Base-by-base conservation (phyloP, 2,797 vertebrate genomes). In the Monodelphis domestica region DNA sequence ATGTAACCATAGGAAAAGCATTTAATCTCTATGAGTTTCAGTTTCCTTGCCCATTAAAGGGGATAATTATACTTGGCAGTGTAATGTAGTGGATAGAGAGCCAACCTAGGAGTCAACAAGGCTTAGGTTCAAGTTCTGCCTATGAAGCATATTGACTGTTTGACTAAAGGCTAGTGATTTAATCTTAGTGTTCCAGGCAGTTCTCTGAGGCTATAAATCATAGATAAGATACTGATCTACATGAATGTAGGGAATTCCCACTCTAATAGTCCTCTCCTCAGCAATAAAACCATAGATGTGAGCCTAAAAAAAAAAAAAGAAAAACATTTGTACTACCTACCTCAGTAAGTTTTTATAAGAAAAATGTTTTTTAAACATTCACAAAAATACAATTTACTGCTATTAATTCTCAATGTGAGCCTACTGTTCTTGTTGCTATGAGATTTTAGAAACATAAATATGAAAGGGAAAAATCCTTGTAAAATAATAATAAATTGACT, bases 401-500 rank as follows among this genome's bases (percentile, higher is more conserved):
- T 87, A 38, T 53, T 91, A 91, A 54, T 87, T 45, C 55, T 38
- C 88, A 89, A 94, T 38, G 10, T 55, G 89, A 87, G 63, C 0
- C 12, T 1, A 6, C 45, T 88, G n/a, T 55, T 92, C 51, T 90
- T 84, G 15, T 51, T 93, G 54, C 57, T 53, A 26, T 63, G 88
- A 95, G 30, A 88, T 94, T 29, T 89, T 90, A 70, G 89, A 30
- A 30, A 78, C 14, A 38, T 88, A 91, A 38, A 63, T 30, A 59
- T 94, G 91, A 90, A 87, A 95, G 57, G 55, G 87, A 95, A 93
- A 7, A 50, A 30, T 50, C 15, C 28, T 94, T 28, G 26, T 28
- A 53, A 50, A 30, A 30, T n/a, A 89, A 88, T 87, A 15, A 88
- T 56, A 89, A 55, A 26, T 92, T 33, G 88, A 84, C 33, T 53